Evolutionary conservation across 2,797 vertebrate species (phyloP), one percentile per base, ranked within the genome.

Genomic region (Artibeus jamaicensis): DNA sequence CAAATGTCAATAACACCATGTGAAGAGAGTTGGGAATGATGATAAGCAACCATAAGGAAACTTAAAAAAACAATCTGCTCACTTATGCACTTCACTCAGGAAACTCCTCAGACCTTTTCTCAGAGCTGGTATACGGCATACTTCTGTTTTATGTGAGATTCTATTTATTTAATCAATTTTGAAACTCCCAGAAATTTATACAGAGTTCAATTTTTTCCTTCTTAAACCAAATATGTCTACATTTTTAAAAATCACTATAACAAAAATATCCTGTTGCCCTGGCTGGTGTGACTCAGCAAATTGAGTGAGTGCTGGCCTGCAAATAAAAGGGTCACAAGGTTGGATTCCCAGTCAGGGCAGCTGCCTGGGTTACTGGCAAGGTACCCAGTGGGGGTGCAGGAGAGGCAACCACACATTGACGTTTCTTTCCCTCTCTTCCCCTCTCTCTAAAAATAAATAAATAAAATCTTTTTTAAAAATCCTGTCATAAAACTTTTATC

Each of bases 241-340:
- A 46, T 39, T 89, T 95, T 94, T 94, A 39, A 48, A 86, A 87
- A 48, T 93, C 37, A 79, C 24, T 84, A 91, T 1, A 50, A 50
- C 78, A 86, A 59, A 76, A 81, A 71, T 53, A 77, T 48, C 14
- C 10, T 88, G 12, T 42, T 59, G 57, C 24, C 57, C 24, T 59
- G 57, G 57, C 10, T 12, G 57, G 9, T 59, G 24, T 59, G 57
- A 59, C 24, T 59, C 57, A 26, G 57, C 2, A 8, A 8, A 59
- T 4, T 59, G 57, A 59, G 2, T 59, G 57, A 59, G 2, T 26
- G 57, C 57, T 59, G 57, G 24, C 57, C 57, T 59, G 57, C 1
- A 4, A 59, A 59, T 10, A 12, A 59, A 59, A 59, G 57, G 57
- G 57, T 29, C 24, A 2, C 22, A 24, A 24, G 24, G 3, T 57